These are phyloP conservation scores for Sisyra nigra DNA, from an alignment of 2,888 invertebrate species.

Conservation along the genomic window DNA sequence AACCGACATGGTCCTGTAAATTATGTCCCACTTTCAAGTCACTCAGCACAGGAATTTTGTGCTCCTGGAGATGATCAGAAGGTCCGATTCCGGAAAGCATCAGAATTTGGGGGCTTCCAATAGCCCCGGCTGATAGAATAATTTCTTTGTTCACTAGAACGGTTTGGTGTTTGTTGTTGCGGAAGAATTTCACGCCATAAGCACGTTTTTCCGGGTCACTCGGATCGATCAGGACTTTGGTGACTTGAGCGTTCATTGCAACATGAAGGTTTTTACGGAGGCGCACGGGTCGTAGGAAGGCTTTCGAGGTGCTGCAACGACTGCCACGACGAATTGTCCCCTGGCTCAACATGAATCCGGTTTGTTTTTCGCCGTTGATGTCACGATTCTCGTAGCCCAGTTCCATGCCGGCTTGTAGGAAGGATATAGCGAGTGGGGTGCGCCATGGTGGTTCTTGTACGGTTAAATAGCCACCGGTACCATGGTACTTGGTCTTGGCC, in stretches of 20 bases:
- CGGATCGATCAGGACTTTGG: constrained; percentile 53
- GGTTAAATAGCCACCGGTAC: constrained; percentile 63
- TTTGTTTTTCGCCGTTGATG: constrained; percentile 67
- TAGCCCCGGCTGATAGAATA: constrained; percentile 72
- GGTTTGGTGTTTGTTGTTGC: constrained; percentile 43
- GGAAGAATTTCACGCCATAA: constrained; percentile 56
- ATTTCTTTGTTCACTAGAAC: constrained; percentile 66
- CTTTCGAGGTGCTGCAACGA: constrained; percentile 76
- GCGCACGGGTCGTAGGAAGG: constrained; percentile 69
- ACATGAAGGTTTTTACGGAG: constrained; percentile 63
- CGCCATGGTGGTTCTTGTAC: constrained; percentile 77
- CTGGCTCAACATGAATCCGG: constrained; percentile 77
- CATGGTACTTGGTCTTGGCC: constrained; percentile 56
- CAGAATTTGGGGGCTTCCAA: constrained; percentile 76
- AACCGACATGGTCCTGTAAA: constrained; percentile 75
- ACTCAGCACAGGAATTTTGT: constrained; percentile 55
- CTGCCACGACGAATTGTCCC: constrained; percentile 70
- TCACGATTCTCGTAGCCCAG: constrained; percentile 68
- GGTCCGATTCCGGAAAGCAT: constrained; percentile 86
- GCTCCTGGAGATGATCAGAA: constrained; percentile 51
- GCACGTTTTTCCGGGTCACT: constrained; percentile 40
- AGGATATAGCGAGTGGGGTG: constrained; percentile 65
- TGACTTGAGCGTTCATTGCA: constrained; percentile 58
- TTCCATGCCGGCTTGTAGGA: constrained; percentile 66
- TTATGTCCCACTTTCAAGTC: constrained; percentile 69